These are phyloP conservation scores for Pseudomyrmex sp. DNA, from an alignment of 1,140 invertebrate species.

Conservation along the genomic window DNA sequence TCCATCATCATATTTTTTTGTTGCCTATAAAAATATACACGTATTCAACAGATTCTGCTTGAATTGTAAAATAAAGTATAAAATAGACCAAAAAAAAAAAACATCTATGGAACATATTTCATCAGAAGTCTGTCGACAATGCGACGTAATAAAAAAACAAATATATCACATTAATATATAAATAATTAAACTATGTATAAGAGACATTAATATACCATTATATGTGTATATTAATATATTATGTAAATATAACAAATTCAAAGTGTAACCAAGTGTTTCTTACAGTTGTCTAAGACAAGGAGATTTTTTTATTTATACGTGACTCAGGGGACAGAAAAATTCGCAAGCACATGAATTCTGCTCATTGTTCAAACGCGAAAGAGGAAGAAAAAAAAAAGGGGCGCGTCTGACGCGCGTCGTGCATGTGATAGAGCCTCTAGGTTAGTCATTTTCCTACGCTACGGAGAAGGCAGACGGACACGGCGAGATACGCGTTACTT, in stretches of 20 bases:
- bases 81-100: background rate
- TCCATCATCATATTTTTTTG: slow-evolving; percentile 81
- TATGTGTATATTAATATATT: no score
- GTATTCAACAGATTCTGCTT: background rate
- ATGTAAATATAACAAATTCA: background rate
- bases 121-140: no score
- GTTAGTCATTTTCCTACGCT: slow-evolving; percentile 40
- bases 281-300: background rate
- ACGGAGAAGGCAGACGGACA: background rate
- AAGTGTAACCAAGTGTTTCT: background rate
- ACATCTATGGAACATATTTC: background rate
- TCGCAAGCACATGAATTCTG: background rate
- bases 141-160: background rate
- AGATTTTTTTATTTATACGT: background rate
- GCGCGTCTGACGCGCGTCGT: background rate
- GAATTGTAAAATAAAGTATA: background rate
- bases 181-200: no score
- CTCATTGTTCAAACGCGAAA: slow-evolving; percentile 16
- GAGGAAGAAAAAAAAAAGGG: slow-evolving; percentile 20
- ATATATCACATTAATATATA: background rate
- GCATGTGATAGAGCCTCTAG: slow-evolving; percentile 19
- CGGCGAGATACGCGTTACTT: background rate
- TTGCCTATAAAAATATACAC: slow-evolving; percentile 66
- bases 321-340: background rate
- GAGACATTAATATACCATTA: no score